Evolutionary conservation across 1,140 invertebrate genomes (phyloP), one percentile per base, ranked within the genome.

Genomic region (Teleopsis dalmanni): DNA sequence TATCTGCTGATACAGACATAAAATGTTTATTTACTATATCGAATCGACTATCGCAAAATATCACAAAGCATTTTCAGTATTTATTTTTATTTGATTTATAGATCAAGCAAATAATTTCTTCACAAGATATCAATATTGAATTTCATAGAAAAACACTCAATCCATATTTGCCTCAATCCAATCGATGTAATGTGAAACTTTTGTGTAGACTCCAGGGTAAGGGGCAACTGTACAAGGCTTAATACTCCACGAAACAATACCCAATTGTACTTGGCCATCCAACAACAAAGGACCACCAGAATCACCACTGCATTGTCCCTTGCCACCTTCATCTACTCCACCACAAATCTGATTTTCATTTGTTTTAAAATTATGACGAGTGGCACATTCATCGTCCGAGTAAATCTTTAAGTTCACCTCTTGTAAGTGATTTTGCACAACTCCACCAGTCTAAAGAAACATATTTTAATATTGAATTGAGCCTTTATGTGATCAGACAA

Each of bases 291-390:
- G 73, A 9, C 73, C 74, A 10, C 74, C 74, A 1, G 70, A 73
- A 44, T 73, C 72, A 2, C 73, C 72, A 33, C 60, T 73, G 56
- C 73, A 74, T 50, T 73, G 72, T n/a, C 73, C 73, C 54, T 71
- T 72, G 16, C 72, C 70, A 3, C 73, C 73, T 38, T 66, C 72
- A 47, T 60, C 57, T 13, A 72, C 57, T 6, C 72, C 73, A 1
- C 64, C 66, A 41, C 73, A 74, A 45, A 74, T 61, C 36, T 74
- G 68, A 10, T 65, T 57, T 1, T n/a, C 25, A 8, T 57, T 48
- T 23, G 65, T 62, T 10, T 23, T 27, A 1, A 55, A 58, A 1
- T 54, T 21, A 45, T 74, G 69, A 0, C 57, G 51, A 0, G 8
- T 0, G 2, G 22, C 36, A 33, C 73, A 74, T 44, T 73, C 65